Evolutionary conservation across 37 sponge, comb jelly and placozoan genomes (phyloP).

Genomic region (Haliclona indistincta): DNA sequence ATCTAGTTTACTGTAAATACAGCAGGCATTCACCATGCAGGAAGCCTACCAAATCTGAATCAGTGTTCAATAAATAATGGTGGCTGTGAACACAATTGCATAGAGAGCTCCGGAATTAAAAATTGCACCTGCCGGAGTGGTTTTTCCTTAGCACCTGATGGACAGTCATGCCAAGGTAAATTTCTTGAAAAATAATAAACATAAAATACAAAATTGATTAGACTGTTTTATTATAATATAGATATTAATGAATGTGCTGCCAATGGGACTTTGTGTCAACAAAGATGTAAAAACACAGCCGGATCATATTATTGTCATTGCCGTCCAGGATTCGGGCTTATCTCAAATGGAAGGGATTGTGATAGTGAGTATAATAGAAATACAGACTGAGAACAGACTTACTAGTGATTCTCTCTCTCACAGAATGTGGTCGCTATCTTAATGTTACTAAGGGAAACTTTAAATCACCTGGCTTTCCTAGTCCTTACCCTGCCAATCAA

Average conservation of each 20-base stretch:
- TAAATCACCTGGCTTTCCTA: slow-evolving; percentile 32
- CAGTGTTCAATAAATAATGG: slow-evolving; percentile 2
- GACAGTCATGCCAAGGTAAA: too few species aligned
- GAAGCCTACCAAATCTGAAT: slow-evolving; percentile 7
- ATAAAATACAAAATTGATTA: too few species aligned
- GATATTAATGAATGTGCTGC: slow-evolving; percentile 1
- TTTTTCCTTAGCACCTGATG: neutral
- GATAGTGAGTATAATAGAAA: slow-evolving; percentile 3
- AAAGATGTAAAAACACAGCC: slow-evolving; percentile 29
- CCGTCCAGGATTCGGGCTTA: slow-evolving; percentile 13
- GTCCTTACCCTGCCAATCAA: slow-evolving; percentile 24
- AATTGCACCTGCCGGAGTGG: neutral
- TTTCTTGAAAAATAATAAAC: too few species aligned
- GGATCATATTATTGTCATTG: slow-evolving; percentile 51
- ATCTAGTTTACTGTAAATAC: neutral
- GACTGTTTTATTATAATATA: neutral
- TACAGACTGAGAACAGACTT: neutral
- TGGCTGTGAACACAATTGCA: slow-evolving; percentile 12
- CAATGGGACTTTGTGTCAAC: neutral
- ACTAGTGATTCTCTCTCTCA: neutral
- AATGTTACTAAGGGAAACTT: slow-evolving; percentile 21
- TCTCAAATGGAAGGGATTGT: slow-evolving; percentile 12
- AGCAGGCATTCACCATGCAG: neutral
- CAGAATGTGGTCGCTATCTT: slow-evolving; percentile 20
- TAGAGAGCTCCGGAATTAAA: neutral